Evolutionary conservation across 2,888 invertebrate genomes (phyloP), one percentile per base, ranked within the genome.

Genomic region (Pimpla rufipes): DNA sequence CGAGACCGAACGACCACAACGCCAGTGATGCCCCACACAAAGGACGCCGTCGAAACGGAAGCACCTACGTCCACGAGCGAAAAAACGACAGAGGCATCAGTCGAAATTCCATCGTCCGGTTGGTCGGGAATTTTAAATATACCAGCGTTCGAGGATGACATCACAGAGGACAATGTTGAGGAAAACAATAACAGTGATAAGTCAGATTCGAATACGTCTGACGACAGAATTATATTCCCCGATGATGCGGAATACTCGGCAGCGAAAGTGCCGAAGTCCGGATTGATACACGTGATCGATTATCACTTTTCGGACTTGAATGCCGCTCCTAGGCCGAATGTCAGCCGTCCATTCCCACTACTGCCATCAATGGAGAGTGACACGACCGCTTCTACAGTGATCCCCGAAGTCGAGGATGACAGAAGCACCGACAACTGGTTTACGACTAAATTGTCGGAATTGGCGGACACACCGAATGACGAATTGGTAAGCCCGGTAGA

Each of bases 271-370:
- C 52, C 52, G 2, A 23, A 55, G 0, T 23, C 23, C 23, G 52
- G 52, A 10, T 55, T 55, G 13, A 55, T 55, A 55, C 52, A 55
- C 21, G 52, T 55, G 21, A 21, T 55, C 13, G 23, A 55, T 10
- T 3, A 55, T 55, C 23, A 21, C 21, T 4, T 23, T 55, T 23
- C 6, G 10, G 52, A 21, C n/a, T 16, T n/a, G 3, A 11, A 47
- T n/a, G 11, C 16, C 7, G 47, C n/a, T 2, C n/a, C 47, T 6
- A 7, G n/a, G 8, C 10, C 3, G 23, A 23, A 55, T 11, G 23
- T 2, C 23, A 5, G 5, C 8, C 2, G 10, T 55, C 23, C 21
- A 8, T 55, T 55, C 13, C 52, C 52, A 23, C 23, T 2, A 23
- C 23, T 23, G 21, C 23, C 23, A 1, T 11, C 4, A 4, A 2